Conservation (phyloP, 2,888 invertebrate genomes). For the Mythimna lalbum region DNA sequence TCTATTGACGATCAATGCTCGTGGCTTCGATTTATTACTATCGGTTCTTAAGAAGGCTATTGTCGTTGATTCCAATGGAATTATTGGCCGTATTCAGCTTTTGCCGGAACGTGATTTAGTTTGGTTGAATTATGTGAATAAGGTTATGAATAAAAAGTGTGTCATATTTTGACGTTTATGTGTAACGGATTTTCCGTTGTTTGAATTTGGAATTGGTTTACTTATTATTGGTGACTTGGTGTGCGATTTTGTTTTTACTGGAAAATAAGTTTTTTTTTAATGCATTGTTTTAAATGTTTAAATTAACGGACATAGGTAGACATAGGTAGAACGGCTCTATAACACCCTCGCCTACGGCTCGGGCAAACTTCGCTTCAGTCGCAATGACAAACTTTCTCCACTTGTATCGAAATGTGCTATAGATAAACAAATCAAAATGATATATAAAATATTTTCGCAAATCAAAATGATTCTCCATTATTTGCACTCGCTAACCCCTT, state of each 20-base stretch:
- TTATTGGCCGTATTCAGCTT: constrained; percentile 80
- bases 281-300: no score
- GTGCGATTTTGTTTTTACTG: no score
- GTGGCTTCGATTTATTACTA: constrained; percentile 86
- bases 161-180: constrained; percentile 44
- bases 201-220: background rate
- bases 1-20: constrained; percentile 85
- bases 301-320: no score
- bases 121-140: constrained; percentile 72
- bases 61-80: constrained; percentile 83
- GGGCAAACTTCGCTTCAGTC: no score
- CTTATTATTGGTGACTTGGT: no score
- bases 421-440: constrained; percentile 58
- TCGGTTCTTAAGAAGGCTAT: constrained; percentile 83
- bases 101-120: constrained; percentile 75
- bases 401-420: no score
- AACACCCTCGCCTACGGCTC: no score
- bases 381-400: no score
- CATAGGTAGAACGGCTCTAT: no score
- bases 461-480: constrained; percentile 67
- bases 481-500: constrained; percentile 70
- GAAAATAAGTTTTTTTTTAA: no score
- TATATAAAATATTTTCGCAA: constrained; percentile 39
- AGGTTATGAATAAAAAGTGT: constrained; percentile 55
- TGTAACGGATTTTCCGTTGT: constrained; percentile 8